Percentiles rank a stretch among this genome's conserved stretches.
These are phyloP conservation scores for Halichondria panicea DNA, from an alignment of 37 sponge, comb jelly and placozoan species.

Conservation along the genomic window DNA sequence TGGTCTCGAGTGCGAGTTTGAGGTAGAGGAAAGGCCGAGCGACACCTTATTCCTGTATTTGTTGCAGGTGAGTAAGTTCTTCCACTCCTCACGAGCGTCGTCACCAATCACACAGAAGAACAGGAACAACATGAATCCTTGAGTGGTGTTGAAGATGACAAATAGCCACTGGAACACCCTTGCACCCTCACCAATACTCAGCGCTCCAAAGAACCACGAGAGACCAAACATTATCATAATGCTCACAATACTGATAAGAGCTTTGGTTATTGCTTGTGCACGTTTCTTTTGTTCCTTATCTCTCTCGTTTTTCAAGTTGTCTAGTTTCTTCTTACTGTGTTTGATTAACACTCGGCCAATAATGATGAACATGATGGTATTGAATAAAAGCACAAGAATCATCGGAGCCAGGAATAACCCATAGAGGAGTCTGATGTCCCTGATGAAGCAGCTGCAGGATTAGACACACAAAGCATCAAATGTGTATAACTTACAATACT, in stretches of 20 bases:
- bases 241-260: conserved; percentile 25
- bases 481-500: background rate
- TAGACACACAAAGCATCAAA: background rate
- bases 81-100: conserved; percentile 49
- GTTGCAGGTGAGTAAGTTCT: conserved; percentile 1
- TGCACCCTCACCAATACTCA: conserved; percentile 31
- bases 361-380: conserved; percentile 29
- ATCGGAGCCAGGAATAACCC: conserved; percentile 49
- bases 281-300: background rate
- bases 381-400: conserved; percentile 34
- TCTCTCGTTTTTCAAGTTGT: background rate
- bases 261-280: background rate
- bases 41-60: background rate
- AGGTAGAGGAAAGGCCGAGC: no score
- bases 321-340: conserved; percentile 14
- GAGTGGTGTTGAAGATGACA: conserved; percentile 50
- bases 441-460: conserved; percentile 53
- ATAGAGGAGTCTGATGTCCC: conserved; percentile 20
- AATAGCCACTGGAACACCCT: conserved; percentile 58
- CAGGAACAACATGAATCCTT: conserved; percentile 62
- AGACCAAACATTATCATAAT: conserved; percentile 59
- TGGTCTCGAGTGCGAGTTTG: no score
- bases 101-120: conserved; percentile 49
- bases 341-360: conserved; percentile 29
- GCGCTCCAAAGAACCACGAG: conserved; percentile 67